Evolutionary conservation across 2,797 vertebrate genomes (phyloP), one percentile per base, ranked within the genome.

Genomic region (Gymnoscopelus microlampas): DNA sequence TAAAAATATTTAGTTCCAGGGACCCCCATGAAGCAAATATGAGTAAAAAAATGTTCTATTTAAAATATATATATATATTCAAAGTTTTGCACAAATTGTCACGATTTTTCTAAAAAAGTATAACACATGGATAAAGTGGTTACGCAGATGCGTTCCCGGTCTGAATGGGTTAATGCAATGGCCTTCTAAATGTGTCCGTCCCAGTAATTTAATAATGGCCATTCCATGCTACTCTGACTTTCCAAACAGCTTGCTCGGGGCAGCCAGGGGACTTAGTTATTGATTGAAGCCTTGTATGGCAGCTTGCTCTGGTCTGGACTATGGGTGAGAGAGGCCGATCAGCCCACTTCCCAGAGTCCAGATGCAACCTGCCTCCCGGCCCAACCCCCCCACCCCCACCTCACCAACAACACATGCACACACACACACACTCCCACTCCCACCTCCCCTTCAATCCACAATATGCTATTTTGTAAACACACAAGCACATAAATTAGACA

Each of bases 191-290:
- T 91, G 90, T 93, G 91, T 93, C 89, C 80, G 77, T 93, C 89
- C 86, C 88, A 80, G 92, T 94, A 92, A 94, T 94, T 93, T 94
- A 93, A 95, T 94, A 94, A 94, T 89, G 82, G 88, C 89, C 89
- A 92, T 93, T 94, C 94, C 91, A 92, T 94, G 80, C 86, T 93
- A 80, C 89, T 93, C 89, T 93, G 88, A 89, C 86, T 94, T 88
- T 88, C 76, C 66, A 93, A 92, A 88, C 88, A 91, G 72, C 87
- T 79, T 89, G 79, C 89, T 83, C 71, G 79, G 87, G 89, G 89
- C 85, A 89, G 90, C 93, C 85, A 82, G 89, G 92, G 89, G 93
- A 93, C 91, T 78, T 78, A 70, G 71, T 85, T 87, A 93, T 90
- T 84, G 84, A 94, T 92, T 89, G 87, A 91, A 92, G 87, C 82